Evolutionary conservation across 2,113 vertebrate genomes (phyloP).

Genomic region (Brevimyrus niger): DNA sequence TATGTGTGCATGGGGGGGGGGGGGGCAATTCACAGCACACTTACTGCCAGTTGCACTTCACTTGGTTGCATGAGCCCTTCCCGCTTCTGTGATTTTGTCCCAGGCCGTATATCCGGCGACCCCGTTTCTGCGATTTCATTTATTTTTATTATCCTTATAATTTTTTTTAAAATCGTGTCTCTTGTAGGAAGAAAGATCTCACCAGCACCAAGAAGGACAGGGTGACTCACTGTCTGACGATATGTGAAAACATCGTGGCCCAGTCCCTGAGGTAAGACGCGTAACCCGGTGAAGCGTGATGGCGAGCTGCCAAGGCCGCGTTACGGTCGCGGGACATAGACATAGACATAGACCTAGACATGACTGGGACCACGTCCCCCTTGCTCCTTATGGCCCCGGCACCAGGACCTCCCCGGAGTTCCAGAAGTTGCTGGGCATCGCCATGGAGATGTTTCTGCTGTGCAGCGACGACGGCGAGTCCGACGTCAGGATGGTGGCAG

Average conservation of each 20-base stretch:
- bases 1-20: background rate
- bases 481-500: slow-evolving; percentile 96
- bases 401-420: slow-evolving; percentile 94
- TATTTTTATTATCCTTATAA: background rate
- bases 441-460: slow-evolving; percentile 94
- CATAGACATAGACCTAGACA: no score
- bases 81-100: background rate
- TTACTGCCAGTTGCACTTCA: background rate
- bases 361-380: slow-evolving; percentile 16
- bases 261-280: slow-evolving; percentile 84
- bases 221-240: slow-evolving; percentile 91
- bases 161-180: slow-evolving; percentile 21
- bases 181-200: slow-evolving; percentile 89
- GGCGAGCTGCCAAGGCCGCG: background rate
- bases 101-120: background rate
- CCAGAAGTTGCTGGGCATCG: slow-evolving; percentile 91
- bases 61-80: background rate
- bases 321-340: background rate
- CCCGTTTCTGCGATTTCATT: background rate
- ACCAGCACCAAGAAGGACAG: slow-evolving; percentile 91
- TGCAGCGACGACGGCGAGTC: slow-evolving; percentile 93
- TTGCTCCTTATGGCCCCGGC: slow-evolving; percentile 25
- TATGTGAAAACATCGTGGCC: slow-evolving; percentile 95
- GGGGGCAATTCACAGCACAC: background rate
- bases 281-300: background rate